Evolutionary conservation across 2,113 vertebrate species (phyloP), one percentile per base, ranked within the genome.

Genomic region (Lutjanus erythropterus): DNA sequence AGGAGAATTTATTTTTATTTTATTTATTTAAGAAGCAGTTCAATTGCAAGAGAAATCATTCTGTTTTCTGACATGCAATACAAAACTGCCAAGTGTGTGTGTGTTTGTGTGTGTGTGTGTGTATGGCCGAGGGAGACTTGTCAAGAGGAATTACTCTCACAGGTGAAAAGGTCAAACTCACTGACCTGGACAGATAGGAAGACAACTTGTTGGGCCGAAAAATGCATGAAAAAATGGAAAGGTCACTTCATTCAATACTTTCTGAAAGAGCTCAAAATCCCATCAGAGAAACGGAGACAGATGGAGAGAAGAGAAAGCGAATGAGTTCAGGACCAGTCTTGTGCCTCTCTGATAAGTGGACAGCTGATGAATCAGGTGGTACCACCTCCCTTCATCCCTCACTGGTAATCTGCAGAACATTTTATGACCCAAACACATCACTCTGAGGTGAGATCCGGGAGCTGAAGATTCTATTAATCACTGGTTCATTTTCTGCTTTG

Each of bases 381-480:
- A 52, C 18, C 50, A 42, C 47, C 47, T 73, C 42, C 14, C 3
- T 52, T 52, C 39, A 41, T 68, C 71, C 59, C 91, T 94, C 33
- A 23, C 94, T 95, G 94, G 93, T 95, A 92, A 94, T 93, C 88
- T 90, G 93, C 85, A 89, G 94, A 92, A 95, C 91, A 95, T 95
- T 95, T 96, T 95, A 96, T 94, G 92, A 91, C 91, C 90, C 83
- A 88, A 94, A 93, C 92, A 88, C 93, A 93, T 96, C 94, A 94
- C 91, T 95, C 95, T 95, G 91, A 95, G 90, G 93, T 94, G 94
- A 91, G 88, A 93, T 95, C 94, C 94, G 93, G 91, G 94, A 95
- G 94, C 92, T 92, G 93, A 95, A 95, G 95, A 96, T 92, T 91
- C 93, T 88, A 91, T 93, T 91, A 88, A 46, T 66, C 47, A 49